Conservation (phyloP, 2,888 invertebrate genomes). For the Orthonevra nobilis region DNA sequence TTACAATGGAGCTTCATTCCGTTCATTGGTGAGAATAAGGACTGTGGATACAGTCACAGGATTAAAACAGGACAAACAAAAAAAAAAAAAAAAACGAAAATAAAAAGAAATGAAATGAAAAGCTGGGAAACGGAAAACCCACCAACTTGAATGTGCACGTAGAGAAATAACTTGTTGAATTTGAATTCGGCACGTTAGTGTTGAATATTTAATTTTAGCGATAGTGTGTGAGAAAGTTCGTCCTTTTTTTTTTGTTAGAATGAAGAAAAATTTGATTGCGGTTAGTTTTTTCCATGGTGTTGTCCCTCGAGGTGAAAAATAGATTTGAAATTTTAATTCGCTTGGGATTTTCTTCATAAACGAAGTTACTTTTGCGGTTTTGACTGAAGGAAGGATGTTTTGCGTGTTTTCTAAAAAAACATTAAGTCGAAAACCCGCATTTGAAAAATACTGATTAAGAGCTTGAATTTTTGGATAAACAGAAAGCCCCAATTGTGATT, state of each 20-base stretch:
- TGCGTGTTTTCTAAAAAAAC: too few species aligned
- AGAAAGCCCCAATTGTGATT: too few species aligned
- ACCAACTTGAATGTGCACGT: conserved; percentile 15
- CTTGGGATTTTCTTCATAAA: too few species aligned
- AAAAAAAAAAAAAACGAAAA: background rate
- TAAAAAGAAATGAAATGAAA: too few species aligned
- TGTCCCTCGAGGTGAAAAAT: background rate
- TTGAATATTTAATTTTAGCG: conserved; percentile 39
- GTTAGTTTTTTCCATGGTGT: conserved; percentile 16
- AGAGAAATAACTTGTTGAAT: conserved; percentile 64
- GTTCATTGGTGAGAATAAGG: background rate
- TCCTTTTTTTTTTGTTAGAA: background rate
- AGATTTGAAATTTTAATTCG: too few species aligned
- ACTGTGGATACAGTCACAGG: background rate
- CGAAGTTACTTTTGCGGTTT: too few species aligned
- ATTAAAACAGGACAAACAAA: background rate
- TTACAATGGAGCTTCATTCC: conserved; percentile 4
- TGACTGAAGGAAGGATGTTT: too few species aligned
- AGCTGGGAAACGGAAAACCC: background rate
- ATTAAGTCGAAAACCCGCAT: too few species aligned
- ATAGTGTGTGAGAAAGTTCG: conserved; percentile 26
- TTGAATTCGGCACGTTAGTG: conserved; percentile 48
- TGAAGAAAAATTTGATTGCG: conserved; percentile 12
- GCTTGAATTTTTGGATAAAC: too few species aligned
- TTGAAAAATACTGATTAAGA: too few species aligned